phyloP scores from a whole-genome alignment of 2,113 vertebrate species.

The Misgurnus mizolepis region DNA sequence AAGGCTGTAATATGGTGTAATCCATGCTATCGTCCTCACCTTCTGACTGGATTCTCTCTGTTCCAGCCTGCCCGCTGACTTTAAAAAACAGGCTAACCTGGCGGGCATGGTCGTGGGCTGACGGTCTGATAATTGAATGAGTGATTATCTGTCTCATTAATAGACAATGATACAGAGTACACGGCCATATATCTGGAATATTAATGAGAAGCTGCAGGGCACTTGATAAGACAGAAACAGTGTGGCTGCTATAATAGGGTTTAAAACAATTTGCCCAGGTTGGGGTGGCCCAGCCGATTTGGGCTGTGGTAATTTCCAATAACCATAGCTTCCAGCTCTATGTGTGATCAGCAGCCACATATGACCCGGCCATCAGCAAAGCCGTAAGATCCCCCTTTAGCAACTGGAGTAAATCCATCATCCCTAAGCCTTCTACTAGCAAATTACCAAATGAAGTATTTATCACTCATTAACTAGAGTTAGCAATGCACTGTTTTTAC shows the following conservation, averaged over 20 bases:
- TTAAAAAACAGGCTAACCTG: conserved; percentile 63
- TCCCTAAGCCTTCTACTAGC: not conserved
- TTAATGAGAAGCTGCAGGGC: conserved; percentile 97
- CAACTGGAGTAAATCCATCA: conserved; percentile 7
- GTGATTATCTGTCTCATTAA: conserved; percentile 97
- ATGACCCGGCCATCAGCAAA: conserved; percentile 43
- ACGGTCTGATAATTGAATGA: conserved; percentile 98
- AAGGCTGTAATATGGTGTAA: conserved; percentile 84
- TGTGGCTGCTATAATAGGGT: conserved; percentile 77
- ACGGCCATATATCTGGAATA: conserved; percentile 92
- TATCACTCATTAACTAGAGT: not conserved
- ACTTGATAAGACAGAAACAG: conserved; percentile 89
- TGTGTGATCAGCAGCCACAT: conserved; percentile 38
- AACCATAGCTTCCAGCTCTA: conserved; percentile 52
- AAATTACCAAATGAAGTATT: not conserved
- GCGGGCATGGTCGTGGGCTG: conserved; percentile 82
- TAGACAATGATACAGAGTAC: conserved; percentile 95
- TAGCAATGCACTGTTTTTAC: not conserved
- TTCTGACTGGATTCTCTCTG: conserved; percentile 66
- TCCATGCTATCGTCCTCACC: conserved; percentile 74
- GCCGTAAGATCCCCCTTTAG: conserved; percentile 51
- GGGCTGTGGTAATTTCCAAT: conserved; percentile 61
- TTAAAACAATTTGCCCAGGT: conserved; percentile 75
- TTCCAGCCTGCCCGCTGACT: conserved; percentile 63
- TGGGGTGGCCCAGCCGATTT: conserved; percentile 49